These are phyloP conservation scores for Ramphastos sulfuratus DNA, from an alignment of 2,113 vertebrate species.

Conservation along the genomic window DNA sequence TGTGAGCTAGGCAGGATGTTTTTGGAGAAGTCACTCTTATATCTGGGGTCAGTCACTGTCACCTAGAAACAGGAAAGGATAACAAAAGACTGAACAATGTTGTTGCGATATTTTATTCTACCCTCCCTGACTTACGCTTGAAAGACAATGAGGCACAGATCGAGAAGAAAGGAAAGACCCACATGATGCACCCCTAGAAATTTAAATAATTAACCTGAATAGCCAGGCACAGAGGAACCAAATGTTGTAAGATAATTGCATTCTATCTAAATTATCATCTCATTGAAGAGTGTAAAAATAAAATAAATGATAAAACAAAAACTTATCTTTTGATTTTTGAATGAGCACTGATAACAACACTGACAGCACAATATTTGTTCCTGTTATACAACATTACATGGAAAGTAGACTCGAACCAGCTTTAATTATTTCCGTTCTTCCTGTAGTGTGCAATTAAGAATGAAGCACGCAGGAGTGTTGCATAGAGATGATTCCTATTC, in stretches of 20 bases:
- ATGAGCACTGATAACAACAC: constrained; percentile 4
- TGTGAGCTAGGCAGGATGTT: background rate
- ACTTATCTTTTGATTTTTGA: constrained; percentile 39
- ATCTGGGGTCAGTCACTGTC: background rate
- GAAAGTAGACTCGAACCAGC: constrained; percentile 22
- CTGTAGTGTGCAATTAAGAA: constrained; percentile 39
- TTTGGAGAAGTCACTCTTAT: background rate
- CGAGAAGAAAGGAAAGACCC: background rate
- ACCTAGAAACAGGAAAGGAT: constrained; percentile 58
- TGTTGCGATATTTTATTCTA: background rate
- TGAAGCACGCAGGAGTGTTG: background rate
- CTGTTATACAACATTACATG: constrained; percentile 16
- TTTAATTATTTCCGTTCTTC: constrained; percentile 29
- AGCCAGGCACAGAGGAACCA: background rate
- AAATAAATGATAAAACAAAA: constrained; percentile 10
- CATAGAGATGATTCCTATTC: background rate
- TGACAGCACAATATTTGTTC: background rate
- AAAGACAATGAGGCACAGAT: background rate
- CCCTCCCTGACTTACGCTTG: background rate
- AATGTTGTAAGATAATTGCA: background rate
- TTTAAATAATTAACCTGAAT: background rate
- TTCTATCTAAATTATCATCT: constrained; percentile 33
- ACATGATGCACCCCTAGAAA: background rate
- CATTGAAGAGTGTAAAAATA: constrained; percentile 9
- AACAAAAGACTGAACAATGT: background rate